Percentiles rank a stretch among this genome's conserved stretches.
Evolutionary conservation across 2,888 invertebrate genomes (phyloP).

Genomic region (Eupithecia dodoneata): DNA sequence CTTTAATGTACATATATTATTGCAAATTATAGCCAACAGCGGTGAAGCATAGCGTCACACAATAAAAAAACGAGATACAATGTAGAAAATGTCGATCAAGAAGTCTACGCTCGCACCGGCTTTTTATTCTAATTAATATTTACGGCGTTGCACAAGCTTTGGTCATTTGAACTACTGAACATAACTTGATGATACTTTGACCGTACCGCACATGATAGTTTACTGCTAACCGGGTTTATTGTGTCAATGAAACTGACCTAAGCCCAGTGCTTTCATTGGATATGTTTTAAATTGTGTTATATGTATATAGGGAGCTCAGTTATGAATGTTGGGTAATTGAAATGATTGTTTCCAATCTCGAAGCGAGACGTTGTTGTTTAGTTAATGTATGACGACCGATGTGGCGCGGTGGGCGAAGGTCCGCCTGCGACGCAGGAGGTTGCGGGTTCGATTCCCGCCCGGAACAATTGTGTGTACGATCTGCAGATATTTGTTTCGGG

Average conservation of each 20-base stretch:
- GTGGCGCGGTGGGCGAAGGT: too few species aligned
- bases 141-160: constrained; percentile 48
- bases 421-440: too few species aligned
- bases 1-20: too few species aligned
- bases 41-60: background rate
- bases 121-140: constrained; percentile 59
- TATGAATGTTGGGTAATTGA: background rate
- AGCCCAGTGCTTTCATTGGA: constrained; percentile 38
- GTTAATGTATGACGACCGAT: too few species aligned
- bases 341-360: background rate
- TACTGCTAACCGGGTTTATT: constrained; percentile 23
- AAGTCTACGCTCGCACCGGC: constrained; percentile 26
- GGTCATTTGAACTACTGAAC: constrained; percentile 28
- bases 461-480: too few species aligned
- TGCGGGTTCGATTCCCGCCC: too few species aligned
- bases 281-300: background rate
- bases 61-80: background rate
- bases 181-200: constrained; percentile 8
- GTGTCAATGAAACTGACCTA: constrained; percentile 54
- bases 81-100: background rate
- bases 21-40: background rate
- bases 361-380: too few species aligned
- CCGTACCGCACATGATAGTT: constrained; percentile 2
- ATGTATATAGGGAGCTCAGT: background rate
- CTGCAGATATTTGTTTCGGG: too few species aligned